Percentiles rank a stretch among this genome's conserved stretches.
These are phyloP conservation scores for Amphimedon queenslandica DNA, from an alignment of 37 sponge, comb jelly and placozoan genomes.

Conservation along the genomic window DNA sequence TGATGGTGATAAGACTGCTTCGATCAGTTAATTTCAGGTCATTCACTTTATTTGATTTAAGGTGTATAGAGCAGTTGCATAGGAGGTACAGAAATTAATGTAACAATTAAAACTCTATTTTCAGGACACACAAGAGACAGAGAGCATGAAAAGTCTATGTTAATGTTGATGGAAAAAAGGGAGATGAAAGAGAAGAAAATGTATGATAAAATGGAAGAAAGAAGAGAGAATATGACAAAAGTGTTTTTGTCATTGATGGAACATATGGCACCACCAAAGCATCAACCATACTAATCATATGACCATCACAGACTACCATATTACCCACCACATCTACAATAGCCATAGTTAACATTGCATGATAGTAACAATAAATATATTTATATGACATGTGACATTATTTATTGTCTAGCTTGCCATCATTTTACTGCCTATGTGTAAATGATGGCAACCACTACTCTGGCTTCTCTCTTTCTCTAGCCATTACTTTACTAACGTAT, in stretches of 20 bases:
- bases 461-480: background rate
- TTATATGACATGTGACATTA: background rate
- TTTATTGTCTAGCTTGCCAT: background rate
- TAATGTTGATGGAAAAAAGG: slow-evolving; percentile 1
- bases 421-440: too few relatives aligned
- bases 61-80: too few relatives aligned
- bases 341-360: background rate
- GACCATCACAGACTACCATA: background rate
- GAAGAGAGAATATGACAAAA: background rate
- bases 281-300: background rate
- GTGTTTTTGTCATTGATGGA: slow-evolving; percentile 8
- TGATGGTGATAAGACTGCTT: background rate
- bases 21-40: too few relatives aligned
- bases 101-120: too few relatives aligned
- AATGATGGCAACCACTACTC: too few relatives aligned
- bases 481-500: background rate
- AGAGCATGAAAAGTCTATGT: background rate
- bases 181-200: background rate
- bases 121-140: background rate
- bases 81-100: too few relatives aligned
- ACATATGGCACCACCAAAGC: background rate
- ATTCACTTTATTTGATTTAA: too few relatives aligned
- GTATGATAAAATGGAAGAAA: background rate
- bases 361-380: background rate
- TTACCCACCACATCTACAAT: background rate